A percentile compares a stretch with the other conserved stretches of the same genome.
Evolutionary conservation across 2,888 invertebrate genomes (phyloP).

Genomic region (Drosophila niveifrons): DNA sequence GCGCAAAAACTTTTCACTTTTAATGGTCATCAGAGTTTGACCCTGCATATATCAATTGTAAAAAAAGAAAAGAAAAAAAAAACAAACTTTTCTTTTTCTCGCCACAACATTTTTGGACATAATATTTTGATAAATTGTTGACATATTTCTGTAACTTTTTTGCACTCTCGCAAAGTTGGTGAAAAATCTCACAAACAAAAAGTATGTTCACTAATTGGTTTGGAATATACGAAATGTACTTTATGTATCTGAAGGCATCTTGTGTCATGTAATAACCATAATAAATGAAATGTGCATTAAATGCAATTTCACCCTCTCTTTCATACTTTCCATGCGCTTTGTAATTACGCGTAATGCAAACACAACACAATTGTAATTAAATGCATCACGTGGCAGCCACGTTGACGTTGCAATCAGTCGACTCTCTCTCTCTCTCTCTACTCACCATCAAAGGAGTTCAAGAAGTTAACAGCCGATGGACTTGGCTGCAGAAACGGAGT

Average conservation of each 20-base stretch:
- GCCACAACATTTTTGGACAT: constrained; percentile 62
- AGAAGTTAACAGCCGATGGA: constrained; percentile 82
- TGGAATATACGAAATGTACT: not conserved
- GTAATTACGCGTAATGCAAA: constrained; percentile 63
- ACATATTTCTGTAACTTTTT: constrained; percentile 24
- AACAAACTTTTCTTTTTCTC: constrained; percentile 63
- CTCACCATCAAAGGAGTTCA: constrained; percentile 85
- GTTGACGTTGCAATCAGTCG: not conserved
- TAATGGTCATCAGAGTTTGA: constrained; percentile 74
- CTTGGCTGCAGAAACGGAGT: constrained; percentile 82
- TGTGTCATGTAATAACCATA: constrained; percentile 50
- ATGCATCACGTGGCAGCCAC: constrained; percentile 48
- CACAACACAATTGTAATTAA: constrained; percentile 80
- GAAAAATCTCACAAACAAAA: constrained; percentile 9
- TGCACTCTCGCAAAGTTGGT: constrained; percentile 2
- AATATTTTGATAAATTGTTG: constrained; percentile 81
- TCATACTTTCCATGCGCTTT: not conserved
- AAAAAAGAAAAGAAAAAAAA: constrained; percentile 26
- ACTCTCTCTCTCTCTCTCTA: constrained; percentile 45
- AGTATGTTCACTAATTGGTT: constrained; percentile 25
- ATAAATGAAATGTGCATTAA: constrained; percentile 61
- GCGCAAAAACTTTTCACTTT: constrained; percentile 77
- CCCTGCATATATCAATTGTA: constrained; percentile 44
- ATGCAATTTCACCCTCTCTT: constrained; percentile 25
- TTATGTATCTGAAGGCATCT: constrained; percentile 5